Evolutionary conservation across 2,888 invertebrate species (phyloP).

Genomic region (Sturmia bella): DNA sequence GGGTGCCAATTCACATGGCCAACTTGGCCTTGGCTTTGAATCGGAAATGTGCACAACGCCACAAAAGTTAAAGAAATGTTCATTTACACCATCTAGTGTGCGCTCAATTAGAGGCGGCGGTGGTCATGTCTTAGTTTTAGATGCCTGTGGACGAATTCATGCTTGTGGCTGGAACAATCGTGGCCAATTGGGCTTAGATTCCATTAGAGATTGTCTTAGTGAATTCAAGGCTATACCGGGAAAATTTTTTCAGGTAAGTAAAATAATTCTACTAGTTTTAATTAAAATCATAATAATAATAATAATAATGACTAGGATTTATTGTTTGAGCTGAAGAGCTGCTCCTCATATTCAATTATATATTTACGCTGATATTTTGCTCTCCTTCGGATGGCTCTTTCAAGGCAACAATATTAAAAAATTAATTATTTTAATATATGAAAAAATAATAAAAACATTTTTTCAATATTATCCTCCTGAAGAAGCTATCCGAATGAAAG

Average conservation of each 20-base stretch:
- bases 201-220: constrained; percentile 75
- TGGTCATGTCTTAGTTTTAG: constrained; percentile 88
- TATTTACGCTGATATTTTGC: no score
- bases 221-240: constrained; percentile 82
- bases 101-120: constrained; percentile 88
- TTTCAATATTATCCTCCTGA: no score
- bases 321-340: no score
- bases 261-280: no score
- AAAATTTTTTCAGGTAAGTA: constrained; percentile 81
- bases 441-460: no score
- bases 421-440: no score
- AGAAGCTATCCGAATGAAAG: no score
- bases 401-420: no score
- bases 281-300: no score
- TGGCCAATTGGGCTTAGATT: constrained; percentile 85
- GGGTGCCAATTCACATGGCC: constrained; percentile 93
- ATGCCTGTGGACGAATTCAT: constrained; percentile 86
- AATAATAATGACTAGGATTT: no score
- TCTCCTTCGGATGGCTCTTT: no score
- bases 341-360: no score
- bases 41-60: constrained; percentile 87
- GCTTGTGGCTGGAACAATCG: constrained; percentile 91
- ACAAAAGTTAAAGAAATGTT: constrained; percentile 77
- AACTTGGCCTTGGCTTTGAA: constrained; percentile 87
- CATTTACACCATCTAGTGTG: constrained; percentile 82